Evolutionary conservation across 2,797 vertebrate species (phyloP).

Genomic region (Typhlichthys eigenmanni): DNA sequence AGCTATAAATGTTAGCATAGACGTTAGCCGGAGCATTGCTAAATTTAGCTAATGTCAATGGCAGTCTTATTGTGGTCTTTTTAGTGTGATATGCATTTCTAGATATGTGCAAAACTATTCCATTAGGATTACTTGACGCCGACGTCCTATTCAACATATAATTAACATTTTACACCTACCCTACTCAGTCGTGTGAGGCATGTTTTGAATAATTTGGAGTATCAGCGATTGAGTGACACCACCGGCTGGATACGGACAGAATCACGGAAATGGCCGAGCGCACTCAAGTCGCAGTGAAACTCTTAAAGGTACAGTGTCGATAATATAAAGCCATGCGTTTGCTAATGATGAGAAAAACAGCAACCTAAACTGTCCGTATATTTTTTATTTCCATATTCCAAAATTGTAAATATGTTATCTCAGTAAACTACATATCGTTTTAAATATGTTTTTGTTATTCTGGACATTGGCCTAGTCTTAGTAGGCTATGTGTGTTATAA

Average conservation of each 20-base stretch:
- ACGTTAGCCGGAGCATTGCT: slow-evolving; percentile 49
- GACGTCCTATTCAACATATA: not conserved
- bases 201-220: slow-evolving; percentile 57
- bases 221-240: slow-evolving; percentile 76
- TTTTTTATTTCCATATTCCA: too few species aligned
- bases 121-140: not conserved
- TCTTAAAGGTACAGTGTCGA: slow-evolving; percentile 70
- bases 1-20: slow-evolving; percentile 38
- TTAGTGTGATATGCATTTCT: not conserved
- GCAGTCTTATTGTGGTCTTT: slow-evolving; percentile 16
- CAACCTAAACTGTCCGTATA: too few species aligned
- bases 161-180: slow-evolving; percentile 63
- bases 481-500: too few species aligned
- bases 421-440: too few species aligned
- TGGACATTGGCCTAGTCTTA: too few species aligned
- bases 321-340: not conserved
- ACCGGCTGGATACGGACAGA: slow-evolving; percentile 71
- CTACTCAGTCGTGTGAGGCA: slow-evolving; percentile 38
- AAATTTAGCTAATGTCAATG: slow-evolving; percentile 69
- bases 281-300: slow-evolving; percentile 25
- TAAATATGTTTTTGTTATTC: too few species aligned
- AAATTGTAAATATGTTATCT: too few species aligned
- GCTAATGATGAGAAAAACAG: too few species aligned
- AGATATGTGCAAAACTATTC: not conserved
- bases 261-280: slow-evolving; percentile 68